Evolutionary conservation across 2,888 invertebrate genomes (phyloP).

Genomic region (Hypolimnas misippus): DNA sequence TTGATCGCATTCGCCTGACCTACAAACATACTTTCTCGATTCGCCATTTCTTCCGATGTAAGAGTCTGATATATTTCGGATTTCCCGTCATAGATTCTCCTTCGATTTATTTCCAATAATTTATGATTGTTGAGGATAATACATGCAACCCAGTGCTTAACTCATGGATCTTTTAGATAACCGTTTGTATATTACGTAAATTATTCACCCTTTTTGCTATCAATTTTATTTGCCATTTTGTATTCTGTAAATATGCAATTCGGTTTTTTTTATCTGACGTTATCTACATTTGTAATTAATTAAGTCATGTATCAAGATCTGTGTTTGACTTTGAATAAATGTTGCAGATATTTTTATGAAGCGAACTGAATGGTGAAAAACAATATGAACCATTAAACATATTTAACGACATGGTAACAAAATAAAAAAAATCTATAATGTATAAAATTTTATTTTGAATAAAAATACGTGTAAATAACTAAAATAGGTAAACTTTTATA

Average conservation of each 20-base stretch:
- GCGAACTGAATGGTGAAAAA: too few species aligned
- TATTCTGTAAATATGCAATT: neutral
- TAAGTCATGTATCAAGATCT: too few species aligned
- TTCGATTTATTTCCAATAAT: slow-evolving; percentile 17
- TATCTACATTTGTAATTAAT: neutral
- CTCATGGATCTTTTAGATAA: slow-evolving; percentile 2
- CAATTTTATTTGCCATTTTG: neutral
- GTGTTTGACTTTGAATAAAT: too few species aligned
- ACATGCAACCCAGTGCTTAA: neutral
- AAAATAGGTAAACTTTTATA: too few species aligned
- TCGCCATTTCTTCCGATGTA: slow-evolving; percentile 34
- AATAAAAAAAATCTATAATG: too few species aligned
- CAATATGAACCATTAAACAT: too few species aligned
- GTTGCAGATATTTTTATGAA: too few species aligned
- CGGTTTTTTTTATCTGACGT: too few species aligned
- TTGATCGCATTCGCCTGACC: slow-evolving; percentile 77
- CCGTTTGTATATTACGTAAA: neutral
- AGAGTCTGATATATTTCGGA: slow-evolving; percentile 24
- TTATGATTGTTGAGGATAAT: slow-evolving; percentile 21
- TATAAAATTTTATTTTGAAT: too few species aligned
- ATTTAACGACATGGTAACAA: too few species aligned
- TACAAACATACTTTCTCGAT: slow-evolving; percentile 70
- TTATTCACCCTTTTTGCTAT: neutral
- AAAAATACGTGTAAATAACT: too few species aligned
- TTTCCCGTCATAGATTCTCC: slow-evolving; percentile 19